Base-by-base conservation (phyloP, 1,140 invertebrate genomes). In the Procambarus virginalis region DNA sequence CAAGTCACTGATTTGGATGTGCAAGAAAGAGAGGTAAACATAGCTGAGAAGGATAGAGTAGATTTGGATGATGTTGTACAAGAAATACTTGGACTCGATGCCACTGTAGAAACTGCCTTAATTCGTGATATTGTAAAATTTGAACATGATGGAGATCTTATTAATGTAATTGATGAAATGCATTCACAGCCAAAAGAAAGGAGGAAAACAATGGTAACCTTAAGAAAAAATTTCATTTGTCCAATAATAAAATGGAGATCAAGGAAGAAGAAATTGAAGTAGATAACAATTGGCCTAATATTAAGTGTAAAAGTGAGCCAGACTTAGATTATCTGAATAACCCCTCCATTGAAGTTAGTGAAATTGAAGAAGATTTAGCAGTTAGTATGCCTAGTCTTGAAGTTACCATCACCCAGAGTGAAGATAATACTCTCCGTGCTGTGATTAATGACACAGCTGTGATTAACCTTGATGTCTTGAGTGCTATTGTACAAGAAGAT, bases 341-440 rank as follows among this genome's bases (percentile, higher is more conserved):
- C 70, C 83, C 89, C 73, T 90, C 78, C 6, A 90, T 90, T 55
- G 89, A 90, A 80, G 64, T 90, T 9, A 68, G 77, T 55, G 89
- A 70, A 51, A 48, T 80, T 73, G 75, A 89, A 20, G 84, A 85
- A n/a, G 83, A 85, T 34, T n/a, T 86, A 58, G 70, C 22, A 14
- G 22, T 64, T 12, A 73, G 76, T 51, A 48, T 79, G 45, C 73
- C 82, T 49, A 85, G 58, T 48, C 9, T 90, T 48, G 89, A 90
- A 20, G 68, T 90, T 14, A 81, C 77, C 14, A 84, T 90, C 34
- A 85, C 83, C 22, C 82, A 85, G 9, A 73, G 58, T 85, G 83
- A 79, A n/a, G 60, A 85, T 58, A 60, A 90, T 70, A 90, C 89
- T 45, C 46, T 90, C 12, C 64, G 78, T 55, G 83, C 83, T 51